Evolutionary conservation across 2,888 invertebrate species (phyloP).

Genomic region (Campaea margaritaria): DNA sequence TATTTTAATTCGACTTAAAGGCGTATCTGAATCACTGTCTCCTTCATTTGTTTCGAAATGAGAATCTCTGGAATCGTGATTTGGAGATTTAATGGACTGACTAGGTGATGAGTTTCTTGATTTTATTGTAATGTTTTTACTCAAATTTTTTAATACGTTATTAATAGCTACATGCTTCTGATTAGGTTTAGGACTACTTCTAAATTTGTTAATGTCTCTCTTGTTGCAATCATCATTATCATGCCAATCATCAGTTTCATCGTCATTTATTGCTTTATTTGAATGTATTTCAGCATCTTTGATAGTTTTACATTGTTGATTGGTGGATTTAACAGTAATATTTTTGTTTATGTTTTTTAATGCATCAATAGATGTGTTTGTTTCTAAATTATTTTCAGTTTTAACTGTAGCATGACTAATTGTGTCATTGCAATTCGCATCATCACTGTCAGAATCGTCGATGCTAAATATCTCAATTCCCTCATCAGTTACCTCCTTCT

Average conservation of each 20-base stretch:
- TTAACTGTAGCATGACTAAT: constrained; percentile 26
- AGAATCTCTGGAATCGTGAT: constrained; percentile 46
- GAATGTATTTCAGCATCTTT: constrained; percentile 35
- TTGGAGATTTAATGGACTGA: constrained; percentile 43
- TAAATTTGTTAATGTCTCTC: constrained; percentile 28
- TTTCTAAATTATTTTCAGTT: constrained; percentile 36
- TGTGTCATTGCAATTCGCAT: constrained; percentile 43
- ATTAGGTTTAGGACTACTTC: constrained; percentile 35
- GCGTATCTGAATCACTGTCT: constrained; percentile 56
- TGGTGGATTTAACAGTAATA: constrained; percentile 61
- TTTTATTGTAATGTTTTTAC: constrained; percentile 72
- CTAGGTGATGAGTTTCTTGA: constrained; percentile 61
- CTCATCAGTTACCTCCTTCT: constrained; percentile 55
- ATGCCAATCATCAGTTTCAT: constrained; percentile 41
- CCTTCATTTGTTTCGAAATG: constrained; percentile 43
- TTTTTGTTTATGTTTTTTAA: constrained; percentile 64
- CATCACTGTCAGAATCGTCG: constrained; percentile 77
- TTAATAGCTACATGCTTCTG: constrained; percentile 53
- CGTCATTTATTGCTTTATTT: constrained; percentile 37
- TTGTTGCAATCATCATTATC: constrained; percentile 33
- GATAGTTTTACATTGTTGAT: constrained; percentile 32
- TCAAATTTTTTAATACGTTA: constrained; percentile 65
- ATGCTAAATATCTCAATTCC: constrained; percentile 74
- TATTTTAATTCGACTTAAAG: constrained; percentile 61
- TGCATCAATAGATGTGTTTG: constrained; percentile 41